Conservation (phyloP, 1,140 invertebrate genomes). For the Galleria mellonella region DNA sequence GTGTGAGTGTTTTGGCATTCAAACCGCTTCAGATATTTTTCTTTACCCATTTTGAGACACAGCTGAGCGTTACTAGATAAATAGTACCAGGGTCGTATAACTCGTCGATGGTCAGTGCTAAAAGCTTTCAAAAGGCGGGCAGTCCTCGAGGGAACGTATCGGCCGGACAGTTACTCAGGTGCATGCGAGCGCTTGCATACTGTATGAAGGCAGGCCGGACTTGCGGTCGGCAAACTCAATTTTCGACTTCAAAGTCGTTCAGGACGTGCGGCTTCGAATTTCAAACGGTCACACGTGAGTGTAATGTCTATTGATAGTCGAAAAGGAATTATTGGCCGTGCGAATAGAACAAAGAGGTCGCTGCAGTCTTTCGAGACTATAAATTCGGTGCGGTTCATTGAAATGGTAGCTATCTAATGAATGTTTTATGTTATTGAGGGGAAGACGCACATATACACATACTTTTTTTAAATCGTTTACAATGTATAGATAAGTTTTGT, state of each 20-base stretch:
- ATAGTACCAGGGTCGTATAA: constrained; percentile 28
- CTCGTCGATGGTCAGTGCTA: constrained; percentile 30
- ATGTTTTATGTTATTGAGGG: too few relatives aligned
- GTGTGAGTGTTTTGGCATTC: too few relatives aligned
- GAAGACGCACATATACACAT: too few relatives aligned
- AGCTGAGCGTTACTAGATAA: constrained; percentile 12
- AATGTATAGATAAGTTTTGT: too few relatives aligned
- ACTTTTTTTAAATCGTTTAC: too few relatives aligned
- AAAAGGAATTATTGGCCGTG: constrained; percentile 12
- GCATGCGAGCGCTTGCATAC: constrained; percentile 45
- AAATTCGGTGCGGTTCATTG: too few relatives aligned
- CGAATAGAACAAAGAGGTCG: background rate
- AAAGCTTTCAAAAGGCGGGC: constrained; percentile 28
- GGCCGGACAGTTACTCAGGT: constrained; percentile 18
- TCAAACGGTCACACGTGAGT: constrained; percentile 7
- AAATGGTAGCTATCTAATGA: too few relatives aligned
- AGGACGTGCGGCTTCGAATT: constrained; percentile 23
- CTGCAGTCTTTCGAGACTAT: too few relatives aligned
- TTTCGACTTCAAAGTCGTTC: constrained; percentile 59
- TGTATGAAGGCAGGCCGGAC: constrained; percentile 36
- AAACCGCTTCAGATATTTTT: too few relatives aligned
- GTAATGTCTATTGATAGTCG: constrained; percentile 17
- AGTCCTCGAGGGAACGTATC: constrained; percentile 24
- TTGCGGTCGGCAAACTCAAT: constrained; percentile 61
- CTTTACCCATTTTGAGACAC: constrained; percentile 10